Percentiles rank a stretch among this genome's conserved stretches.
Evolutionary conservation across 2,797 vertebrate genomes (phyloP).

Genomic region (Pteropus rufus): DNA sequence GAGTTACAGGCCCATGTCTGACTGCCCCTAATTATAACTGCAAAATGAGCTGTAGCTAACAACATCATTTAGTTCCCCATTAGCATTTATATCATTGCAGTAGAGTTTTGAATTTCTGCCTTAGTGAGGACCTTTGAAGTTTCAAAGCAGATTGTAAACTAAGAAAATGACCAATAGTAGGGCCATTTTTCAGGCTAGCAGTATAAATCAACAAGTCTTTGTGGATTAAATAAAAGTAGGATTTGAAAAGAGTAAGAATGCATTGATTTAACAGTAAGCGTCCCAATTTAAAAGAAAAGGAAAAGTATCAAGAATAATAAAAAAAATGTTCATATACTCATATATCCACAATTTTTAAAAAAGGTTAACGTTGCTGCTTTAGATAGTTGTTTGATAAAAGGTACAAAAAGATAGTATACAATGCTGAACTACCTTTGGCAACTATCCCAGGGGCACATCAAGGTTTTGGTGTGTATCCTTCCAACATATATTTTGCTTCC

Average conservation of each 20-base stretch:
- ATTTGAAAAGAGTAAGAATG: conserved; percentile 50
- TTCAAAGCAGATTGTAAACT: conserved; percentile 43
- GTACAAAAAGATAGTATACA: background rate
- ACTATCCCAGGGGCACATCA: background rate
- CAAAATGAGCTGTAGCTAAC: conserved; percentile 66
- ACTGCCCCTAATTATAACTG: conserved; percentile 63
- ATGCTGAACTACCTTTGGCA: background rate
- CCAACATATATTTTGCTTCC: background rate
- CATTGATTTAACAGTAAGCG: conserved; percentile 31
- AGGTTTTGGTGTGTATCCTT: background rate
- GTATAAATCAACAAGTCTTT: conserved; percentile 20
- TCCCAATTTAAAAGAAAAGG: background rate
- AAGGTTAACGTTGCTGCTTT: background rate
- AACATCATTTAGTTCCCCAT: conserved; percentile 36
- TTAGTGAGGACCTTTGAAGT: conserved; percentile 28
- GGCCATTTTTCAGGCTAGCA: background rate
- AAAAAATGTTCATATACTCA: background rate
- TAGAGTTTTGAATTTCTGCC: conserved; percentile 27
- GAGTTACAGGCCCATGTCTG: conserved; percentile 51
- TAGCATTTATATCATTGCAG: conserved; percentile 30
- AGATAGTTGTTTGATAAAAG: background rate
- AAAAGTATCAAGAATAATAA: background rate
- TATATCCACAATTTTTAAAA: background rate
- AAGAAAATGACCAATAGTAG: conserved; percentile 43
- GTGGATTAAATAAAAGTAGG: background rate